These are phyloP conservation scores for Eremobia ochroleuca DNA, from an alignment of 2,888 invertebrate species.

Conservation along the genomic window DNA sequence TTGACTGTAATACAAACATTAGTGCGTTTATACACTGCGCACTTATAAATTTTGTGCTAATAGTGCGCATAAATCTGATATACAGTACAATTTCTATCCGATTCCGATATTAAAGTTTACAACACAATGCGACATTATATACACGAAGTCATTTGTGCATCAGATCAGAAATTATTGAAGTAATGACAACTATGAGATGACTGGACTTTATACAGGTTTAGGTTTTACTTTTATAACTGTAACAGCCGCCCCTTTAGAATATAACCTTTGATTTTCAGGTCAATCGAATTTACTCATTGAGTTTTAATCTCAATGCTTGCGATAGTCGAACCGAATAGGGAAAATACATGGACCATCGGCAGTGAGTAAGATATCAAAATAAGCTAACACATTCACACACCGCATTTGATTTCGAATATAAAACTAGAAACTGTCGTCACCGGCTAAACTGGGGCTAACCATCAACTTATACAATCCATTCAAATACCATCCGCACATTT, in stretches of 20 bases:
- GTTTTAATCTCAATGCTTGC: conserved; percentile 33
- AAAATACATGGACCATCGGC: conserved; percentile 49
- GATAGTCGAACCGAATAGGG: conserved; percentile 47
- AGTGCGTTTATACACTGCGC: conserved; percentile 42
- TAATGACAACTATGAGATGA: conserved; percentile 53
- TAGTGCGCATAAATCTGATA: conserved; percentile 49
- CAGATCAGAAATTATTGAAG: conserved; percentile 56
- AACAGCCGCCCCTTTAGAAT: conserved; percentile 60
- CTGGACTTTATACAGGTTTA: conserved; percentile 61
- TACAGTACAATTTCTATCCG: conserved; percentile 53
- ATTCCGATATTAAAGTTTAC: conserved; percentile 49
- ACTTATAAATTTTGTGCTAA: conserved; percentile 37
- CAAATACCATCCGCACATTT: conserved; percentile 54
- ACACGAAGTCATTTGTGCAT: conserved; percentile 63
- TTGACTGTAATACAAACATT: conserved; percentile 36
- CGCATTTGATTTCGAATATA: conserved; percentile 66
- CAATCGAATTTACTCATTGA: conserved; percentile 53
- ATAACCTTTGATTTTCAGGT: conserved; percentile 45
- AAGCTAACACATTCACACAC: conserved; percentile 67
- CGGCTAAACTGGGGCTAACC: conserved; percentile 47
- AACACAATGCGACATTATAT: conserved; percentile 62
- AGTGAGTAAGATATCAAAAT: conserved; percentile 61
- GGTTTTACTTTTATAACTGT: conserved; percentile 32
- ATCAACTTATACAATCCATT: conserved; percentile 51
- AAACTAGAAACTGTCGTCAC: conserved; percentile 64